Conservation (phyloP, 92 coral and sea anemone species). For the Siderastrea siderea region DNA sequence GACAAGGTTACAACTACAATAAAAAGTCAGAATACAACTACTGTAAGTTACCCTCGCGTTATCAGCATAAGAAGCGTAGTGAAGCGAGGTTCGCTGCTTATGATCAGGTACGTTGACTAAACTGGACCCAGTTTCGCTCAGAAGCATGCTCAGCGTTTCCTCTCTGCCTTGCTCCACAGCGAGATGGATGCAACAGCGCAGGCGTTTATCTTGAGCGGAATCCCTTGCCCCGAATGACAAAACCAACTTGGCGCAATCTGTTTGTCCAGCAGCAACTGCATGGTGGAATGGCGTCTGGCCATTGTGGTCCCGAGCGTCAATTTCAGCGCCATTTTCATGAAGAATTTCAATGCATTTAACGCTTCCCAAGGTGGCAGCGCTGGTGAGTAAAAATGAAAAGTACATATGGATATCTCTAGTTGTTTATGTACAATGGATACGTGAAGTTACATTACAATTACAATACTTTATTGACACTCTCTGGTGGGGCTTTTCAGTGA, state of each 20-base stretch:
- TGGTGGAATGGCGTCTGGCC: conserved; percentile 79
- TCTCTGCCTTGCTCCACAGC: conserved; percentile 79
- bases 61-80: conserved; percentile 72
- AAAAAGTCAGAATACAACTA: no score
- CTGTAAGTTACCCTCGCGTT: conserved; percentile 64
- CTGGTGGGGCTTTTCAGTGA: no score
- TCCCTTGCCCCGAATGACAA: conserved; percentile 77
- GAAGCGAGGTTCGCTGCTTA: conserved; percentile 81
- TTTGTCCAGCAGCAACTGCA: conserved; percentile 78
- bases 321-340: conserved; percentile 65
- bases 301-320: conserved; percentile 72
- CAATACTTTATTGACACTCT: no score
- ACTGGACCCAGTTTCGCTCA: conserved; percentile 58
- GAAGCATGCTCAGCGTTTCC: conserved; percentile 72
- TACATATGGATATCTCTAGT: no score
- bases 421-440: no score
- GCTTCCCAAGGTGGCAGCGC: conserved; percentile 79
- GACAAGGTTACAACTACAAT: no score
- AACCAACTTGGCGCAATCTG: conserved; percentile 69
- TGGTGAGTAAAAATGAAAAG: not conserved
- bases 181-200: conserved; percentile 80
- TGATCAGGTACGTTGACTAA: conserved; percentile 71
- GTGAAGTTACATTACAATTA: no score
- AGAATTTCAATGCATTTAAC: conserved; percentile 63
- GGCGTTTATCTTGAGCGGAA: conserved; percentile 56